Evolutionary conservation across 2,113 vertebrate genomes (phyloP), one percentile per base, ranked within the genome.

Genomic region (Tetrao urogallus): DNA sequence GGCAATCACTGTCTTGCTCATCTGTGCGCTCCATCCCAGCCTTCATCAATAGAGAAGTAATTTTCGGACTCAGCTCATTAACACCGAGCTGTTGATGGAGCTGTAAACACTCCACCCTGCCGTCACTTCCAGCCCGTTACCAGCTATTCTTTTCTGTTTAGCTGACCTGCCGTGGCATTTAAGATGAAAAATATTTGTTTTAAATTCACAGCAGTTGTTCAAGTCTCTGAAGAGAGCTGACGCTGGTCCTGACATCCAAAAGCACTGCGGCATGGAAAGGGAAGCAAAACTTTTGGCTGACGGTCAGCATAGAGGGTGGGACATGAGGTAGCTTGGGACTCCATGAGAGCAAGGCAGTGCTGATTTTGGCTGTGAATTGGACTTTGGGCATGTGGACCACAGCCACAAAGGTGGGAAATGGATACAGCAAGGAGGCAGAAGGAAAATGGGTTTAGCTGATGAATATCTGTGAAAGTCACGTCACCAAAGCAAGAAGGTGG

Each of bases 141-240:
- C 88, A 94, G 63, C 88, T 81, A 93, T 94, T 95, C 83, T 92
- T 72, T 77, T 96, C 87, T 90, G 91, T 95, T 96, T 90, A 96
- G 75, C 79, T 95, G 93, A 97, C 92, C 95, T 85, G 25, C 63
- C 30, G 0, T 64, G 88, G 82, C 88, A 93, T 95, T 93, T 86
- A 63, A 94, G 90, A 95, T 88, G 84, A 94, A 88, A 95, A 94
- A 96, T 96, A 93, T 96, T 97, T 96, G 58, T 54, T 95, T 94
- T 96, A 94, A 91, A 94, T 91, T 96, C 97, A 82, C 97, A 97
- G 97, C 97, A 85, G 96, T 96, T 93, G 76, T 82, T 96, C 78
- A 64, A 82, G 89, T 88, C 82, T 93, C 94, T 61, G 65, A 95
- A 93, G 84, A 94, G 91, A 86, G 43, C 90, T 95, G 94, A 97